Evolutionary conservation across 2,113 vertebrate species (phyloP).

Genomic region (Perccottus glenii): DNA sequence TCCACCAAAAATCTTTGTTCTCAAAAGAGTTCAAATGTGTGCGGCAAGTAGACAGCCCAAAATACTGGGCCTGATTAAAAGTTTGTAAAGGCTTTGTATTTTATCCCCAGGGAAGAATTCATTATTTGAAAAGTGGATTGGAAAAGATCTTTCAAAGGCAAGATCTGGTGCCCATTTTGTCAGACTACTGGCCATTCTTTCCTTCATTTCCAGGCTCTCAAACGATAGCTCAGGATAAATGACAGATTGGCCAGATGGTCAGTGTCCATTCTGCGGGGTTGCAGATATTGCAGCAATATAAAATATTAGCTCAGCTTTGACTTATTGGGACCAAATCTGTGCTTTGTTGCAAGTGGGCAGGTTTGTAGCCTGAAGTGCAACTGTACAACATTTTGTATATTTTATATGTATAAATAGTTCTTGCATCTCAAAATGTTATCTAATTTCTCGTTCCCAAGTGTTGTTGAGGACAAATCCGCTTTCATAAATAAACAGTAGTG

Average conservation of each 20-base stretch:
- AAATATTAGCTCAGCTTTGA: background rate
- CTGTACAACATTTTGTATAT: background rate
- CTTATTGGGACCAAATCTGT: background rate
- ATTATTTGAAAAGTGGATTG: slow-evolving; percentile 9
- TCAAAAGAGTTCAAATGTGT: slow-evolving; percentile 32
- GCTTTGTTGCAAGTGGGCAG: background rate
- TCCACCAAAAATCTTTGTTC: slow-evolving; percentile 13
- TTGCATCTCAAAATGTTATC: background rate
- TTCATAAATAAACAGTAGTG: slow-evolving; percentile 8
- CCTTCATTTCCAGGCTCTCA: slow-evolving; percentile 23
- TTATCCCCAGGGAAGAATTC: slow-evolving; percentile 12
- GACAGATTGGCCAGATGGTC: slow-evolving; percentile 5
- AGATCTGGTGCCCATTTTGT: slow-evolving; percentile 48
- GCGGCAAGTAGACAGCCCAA: slow-evolving; percentile 16
- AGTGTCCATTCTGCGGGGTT: slow-evolving; percentile 14
- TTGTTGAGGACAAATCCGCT: slow-evolving; percentile 15
- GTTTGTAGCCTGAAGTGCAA: background rate
- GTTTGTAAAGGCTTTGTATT: slow-evolving; percentile 48
- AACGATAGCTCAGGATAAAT: slow-evolving; percentile 24
- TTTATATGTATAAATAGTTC: background rate
- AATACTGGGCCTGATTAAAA: slow-evolving; percentile 51
- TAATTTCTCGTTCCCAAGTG: background rate
- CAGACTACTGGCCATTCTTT: slow-evolving; percentile 34
- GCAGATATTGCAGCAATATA: background rate
- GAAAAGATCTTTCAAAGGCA: slow-evolving; percentile 30